Evolutionary conservation across 92 coral and sea anemone species (phyloP), one percentile per base, ranked within the genome.

Genomic region (Parazoanthus swiftii): DNA sequence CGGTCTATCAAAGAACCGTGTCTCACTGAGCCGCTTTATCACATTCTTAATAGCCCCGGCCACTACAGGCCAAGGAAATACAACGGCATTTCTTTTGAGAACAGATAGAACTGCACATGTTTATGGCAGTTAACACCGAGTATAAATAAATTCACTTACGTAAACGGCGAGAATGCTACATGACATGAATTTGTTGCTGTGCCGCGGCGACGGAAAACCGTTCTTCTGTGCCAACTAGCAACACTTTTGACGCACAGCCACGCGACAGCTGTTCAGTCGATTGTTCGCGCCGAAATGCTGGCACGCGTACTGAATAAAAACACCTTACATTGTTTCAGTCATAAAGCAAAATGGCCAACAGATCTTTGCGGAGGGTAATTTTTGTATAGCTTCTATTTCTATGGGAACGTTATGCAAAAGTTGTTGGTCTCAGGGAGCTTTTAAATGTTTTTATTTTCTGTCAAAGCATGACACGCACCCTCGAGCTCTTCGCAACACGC

Each of bases 241-340:
- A 39, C 79, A 21, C 79, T 76, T 76, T 51, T 39, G 46, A 44
- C 35, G 79, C 79, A 18, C 0, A 21, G 79, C 79, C 79, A 76
- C 79, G 79, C 79, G 79, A 38, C 79, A 36, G 79, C 79, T 76
- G 79, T 76, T 76, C 80, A 76, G 10, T 18, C 80, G 51, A 42
- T 76, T 76, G 80, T 76, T 42, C 46, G 26, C 29, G 21, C 10
- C 6, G 23, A 37, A 76, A 8, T 76, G 54, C 15, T 76, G 80
- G 80, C 80, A 76, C 80, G 80, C 51, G 80, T 44, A 76, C 29
- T 14, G 59, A 76, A 76, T n/a, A 76, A 76, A 44, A 20, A 7
- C n/a, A 3, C 3, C 51, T 39, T 15, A 5, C 54, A 76, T 39
- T 76, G 48, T 20, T 76, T 37, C 21, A 39, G 18, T 3, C 39